Evolutionary conservation across 2,888 invertebrate species (phyloP), one percentile per base, ranked within the genome.

Genomic region (Elegia similella): DNA sequence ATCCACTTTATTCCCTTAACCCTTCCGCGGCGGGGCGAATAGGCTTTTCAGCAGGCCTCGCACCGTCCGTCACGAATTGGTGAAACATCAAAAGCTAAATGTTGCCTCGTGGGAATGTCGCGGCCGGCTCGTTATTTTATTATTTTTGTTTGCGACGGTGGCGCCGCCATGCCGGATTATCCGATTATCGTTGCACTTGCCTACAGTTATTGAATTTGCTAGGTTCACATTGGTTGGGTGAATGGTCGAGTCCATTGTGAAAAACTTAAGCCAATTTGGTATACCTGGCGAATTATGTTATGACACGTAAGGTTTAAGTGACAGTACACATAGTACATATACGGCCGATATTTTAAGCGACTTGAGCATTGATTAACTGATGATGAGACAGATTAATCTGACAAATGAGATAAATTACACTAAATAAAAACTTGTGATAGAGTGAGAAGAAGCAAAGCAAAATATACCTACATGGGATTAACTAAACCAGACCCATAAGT

Each of bases 101-200:
- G 75, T 76, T 71, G 76, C 77, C 82, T 73, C 85, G 80, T 85
- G 88, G 85, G 87, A 87, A 83, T 72, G 64, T 69, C 69, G 71
- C 76, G 73, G 70, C 72, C 68, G 78, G 78, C 80, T 75, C 74
- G 75, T 75, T 82, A 77, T 73, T 76, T 80, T 78, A 72, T 77
- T 80, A 77, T 73, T 73, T 77, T 70, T 76, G 74, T 70, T 75
- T 66, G 56, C 63, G 68, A 64, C 73, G 72, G 71, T 68, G 72
- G 70, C 63, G 60, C 62, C 63, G 72, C 65, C 68, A 68, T 67
- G 72, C 70, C 70, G 72, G 76, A 77, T 84, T 84, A 84, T 76
- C 70, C 72, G 78, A 80, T 84, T 79, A 84, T 76, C 76, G 68
- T 68, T 75, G 73, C 78, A 79, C 77, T 78, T 75, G 69, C 71